Base-by-base conservation (phyloP, 2,888 invertebrate genomes). In the Drosophila trichaetosa region DNA sequence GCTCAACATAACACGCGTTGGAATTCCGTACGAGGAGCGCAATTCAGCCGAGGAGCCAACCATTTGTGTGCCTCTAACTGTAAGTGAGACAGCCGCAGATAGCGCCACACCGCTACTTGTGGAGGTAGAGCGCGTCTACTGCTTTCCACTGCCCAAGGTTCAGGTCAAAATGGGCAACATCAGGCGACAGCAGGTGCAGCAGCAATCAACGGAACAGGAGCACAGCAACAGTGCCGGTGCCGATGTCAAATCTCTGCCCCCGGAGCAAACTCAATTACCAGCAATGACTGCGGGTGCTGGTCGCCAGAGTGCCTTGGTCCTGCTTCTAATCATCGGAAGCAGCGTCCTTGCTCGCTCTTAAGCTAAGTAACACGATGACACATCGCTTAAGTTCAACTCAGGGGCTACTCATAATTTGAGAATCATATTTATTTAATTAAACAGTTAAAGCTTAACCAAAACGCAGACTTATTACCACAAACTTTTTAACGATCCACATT, bases 31-130 rank as follows among this genome's bases (percentile, higher is more conserved):
- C 67, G 89, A 92, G 48, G 79, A 90, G 0, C 81, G 83, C 10
- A 91, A 84, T 36, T 83, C 90, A 0, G 69, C 72, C n/a, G 90
- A 92, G 57, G 91, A 91, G 34, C 82, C 90, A 1, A 87, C 85
- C 18, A 88, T 92, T 24, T 91, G 91, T 63, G 91, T 91, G 0
- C 91, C 91, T 0, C 77, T 91, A 0, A 87, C 88, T 1, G 90
- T 91, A 2, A 73, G 76, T 0, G 91, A 91, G 69, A 79, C 80
- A 4, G 83, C 87, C 33, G 69, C 87, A 24, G 81, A 90, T 4
- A 84, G 79, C 21, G 57, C 65, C 16, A 61, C 61, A 29, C 71
- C 87, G 0, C 36, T 87, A 16, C 38, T 81, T 7, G 79, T 91
- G 4, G 86, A 89, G 27, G 86, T 91, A 2, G 91, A 91, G 66